phyloP scores from a whole-genome alignment of 2,888 invertebrate genomes.

The Spodoptera exigua region DNA sequence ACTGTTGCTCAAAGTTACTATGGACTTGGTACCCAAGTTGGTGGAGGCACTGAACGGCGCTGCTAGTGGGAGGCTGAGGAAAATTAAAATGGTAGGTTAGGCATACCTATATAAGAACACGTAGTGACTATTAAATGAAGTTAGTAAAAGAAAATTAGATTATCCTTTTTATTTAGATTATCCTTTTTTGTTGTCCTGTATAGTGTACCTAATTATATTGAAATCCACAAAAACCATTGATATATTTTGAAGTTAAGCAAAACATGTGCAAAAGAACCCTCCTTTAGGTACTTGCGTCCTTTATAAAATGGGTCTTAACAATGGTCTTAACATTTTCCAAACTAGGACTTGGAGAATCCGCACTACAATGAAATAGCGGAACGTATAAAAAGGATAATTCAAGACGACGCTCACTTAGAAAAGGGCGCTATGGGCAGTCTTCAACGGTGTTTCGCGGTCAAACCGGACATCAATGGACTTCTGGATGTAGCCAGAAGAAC shows the following conservation, averaged over 20 bases:
- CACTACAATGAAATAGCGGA: conserved; percentile 81
- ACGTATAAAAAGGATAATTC: conserved; percentile 84
- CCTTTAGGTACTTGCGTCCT: too few relatives aligned
- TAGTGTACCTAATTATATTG: too few relatives aligned
- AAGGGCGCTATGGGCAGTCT: conserved; percentile 87
- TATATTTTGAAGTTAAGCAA: too few relatives aligned
- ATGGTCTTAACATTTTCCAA: not conserved
- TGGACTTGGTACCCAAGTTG: conserved; percentile 92
- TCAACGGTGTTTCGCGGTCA: conserved; percentile 91
- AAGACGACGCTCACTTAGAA: conserved; percentile 88
- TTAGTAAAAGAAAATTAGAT: too few relatives aligned
- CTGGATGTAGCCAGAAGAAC: conserved; percentile 95
- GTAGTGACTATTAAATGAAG: too few relatives aligned
- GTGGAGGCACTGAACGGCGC: conserved; percentile 87
- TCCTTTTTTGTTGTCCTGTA: too few relatives aligned
- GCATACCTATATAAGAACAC: too few relatives aligned
- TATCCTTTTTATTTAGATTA: too few relatives aligned
- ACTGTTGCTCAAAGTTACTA: conserved; percentile 93
- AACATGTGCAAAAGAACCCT: too few relatives aligned
- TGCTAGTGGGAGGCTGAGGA: conserved; percentile 87
- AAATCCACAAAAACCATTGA: too few relatives aligned
- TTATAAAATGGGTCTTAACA: too few relatives aligned
- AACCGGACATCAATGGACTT: conserved; percentile 92
- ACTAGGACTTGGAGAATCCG: conserved; percentile 78
- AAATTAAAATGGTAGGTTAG: conserved; percentile 89